Percentiles rank a stretch among this genome's conserved stretches.
These are phyloP conservation scores for Phyllopteryx taeniolatus DNA, from an alignment of 2,113 vertebrate genomes.

Conservation along the genomic window DNA sequence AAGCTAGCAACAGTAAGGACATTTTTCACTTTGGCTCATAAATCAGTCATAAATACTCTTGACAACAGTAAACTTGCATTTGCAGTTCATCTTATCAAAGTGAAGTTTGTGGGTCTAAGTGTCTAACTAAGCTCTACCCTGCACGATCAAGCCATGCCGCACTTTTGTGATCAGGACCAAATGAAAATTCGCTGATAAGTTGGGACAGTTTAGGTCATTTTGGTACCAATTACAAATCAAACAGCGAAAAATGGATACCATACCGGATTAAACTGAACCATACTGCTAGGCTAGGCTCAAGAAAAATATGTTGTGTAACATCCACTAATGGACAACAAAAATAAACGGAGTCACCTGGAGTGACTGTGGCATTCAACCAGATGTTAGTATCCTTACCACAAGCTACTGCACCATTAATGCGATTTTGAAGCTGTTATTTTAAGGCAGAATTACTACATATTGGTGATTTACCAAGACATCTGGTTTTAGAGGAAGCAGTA, in stretches of 20 bases:
- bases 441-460: not conserved
- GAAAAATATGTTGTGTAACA: too few species aligned
- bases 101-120: too few species aligned
- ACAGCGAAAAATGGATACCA: too few species aligned
- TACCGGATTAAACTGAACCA: not conserved
- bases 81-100: too few species aligned
- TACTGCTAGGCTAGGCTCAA: not conserved
- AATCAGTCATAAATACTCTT: too few species aligned
- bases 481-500: not conserved
- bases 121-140: too few species aligned
- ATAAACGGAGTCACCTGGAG: not conserved
- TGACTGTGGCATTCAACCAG: not conserved
- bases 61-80: too few species aligned
- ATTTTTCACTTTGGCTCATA: not conserved
- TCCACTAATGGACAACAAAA: not conserved
- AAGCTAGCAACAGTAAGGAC: not conserved
- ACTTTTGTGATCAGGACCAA: too few species aligned
- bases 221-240: too few species aligned
- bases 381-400: not conserved
- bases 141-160: too few species aligned
- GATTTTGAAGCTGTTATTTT: not conserved
- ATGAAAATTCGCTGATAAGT: too few species aligned
- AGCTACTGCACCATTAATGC: not conserved
- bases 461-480: not conserved
- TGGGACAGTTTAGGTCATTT: too few species aligned